These are phyloP conservation scores for Spodoptera picta DNA, from an alignment of 2,888 invertebrate species.

Conservation along the genomic window DNA sequence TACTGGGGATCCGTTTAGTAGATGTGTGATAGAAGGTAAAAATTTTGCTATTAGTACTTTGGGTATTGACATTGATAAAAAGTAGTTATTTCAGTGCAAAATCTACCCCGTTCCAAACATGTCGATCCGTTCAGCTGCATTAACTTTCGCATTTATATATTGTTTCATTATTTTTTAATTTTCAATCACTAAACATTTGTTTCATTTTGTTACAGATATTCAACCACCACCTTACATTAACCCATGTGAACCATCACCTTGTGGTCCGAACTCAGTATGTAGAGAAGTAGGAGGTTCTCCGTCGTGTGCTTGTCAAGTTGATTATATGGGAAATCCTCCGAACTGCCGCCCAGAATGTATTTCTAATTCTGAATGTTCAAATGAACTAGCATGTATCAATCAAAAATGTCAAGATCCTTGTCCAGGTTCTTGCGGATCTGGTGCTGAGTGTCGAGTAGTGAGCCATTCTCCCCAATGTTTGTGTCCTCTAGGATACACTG, in stretches of 20 bases:
- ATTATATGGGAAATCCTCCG: constrained; percentile 91
- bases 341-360: constrained; percentile 93
- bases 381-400: constrained; percentile 91
- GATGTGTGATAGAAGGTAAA: constrained; percentile 90
- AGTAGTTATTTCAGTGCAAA: no score
- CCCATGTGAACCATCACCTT: constrained; percentile 93
- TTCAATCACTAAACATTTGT: neutral
- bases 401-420: constrained; percentile 93
- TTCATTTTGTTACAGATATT: constrained; percentile 67
- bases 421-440: constrained; percentile 91
- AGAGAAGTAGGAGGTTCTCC: constrained; percentile 89
- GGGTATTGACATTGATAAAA: neutral
- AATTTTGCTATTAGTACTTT: neutral
- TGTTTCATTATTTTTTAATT: no score
- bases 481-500: constrained; percentile 90
- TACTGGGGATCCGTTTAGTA: constrained; percentile 92
- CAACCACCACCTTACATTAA: constrained; percentile 73
- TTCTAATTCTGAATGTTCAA: constrained; percentile 92
- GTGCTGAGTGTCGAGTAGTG: constrained; percentile 92
- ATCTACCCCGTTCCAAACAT: no score
- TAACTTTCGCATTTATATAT: no score
- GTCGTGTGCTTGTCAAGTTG: constrained; percentile 92
- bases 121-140: no score
- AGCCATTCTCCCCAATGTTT: constrained; percentile 93
- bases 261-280: constrained; percentile 92